These are phyloP conservation scores for Rutilus rutilus DNA, from an alignment of 2,113 vertebrate species.

Conservation along the genomic window DNA sequence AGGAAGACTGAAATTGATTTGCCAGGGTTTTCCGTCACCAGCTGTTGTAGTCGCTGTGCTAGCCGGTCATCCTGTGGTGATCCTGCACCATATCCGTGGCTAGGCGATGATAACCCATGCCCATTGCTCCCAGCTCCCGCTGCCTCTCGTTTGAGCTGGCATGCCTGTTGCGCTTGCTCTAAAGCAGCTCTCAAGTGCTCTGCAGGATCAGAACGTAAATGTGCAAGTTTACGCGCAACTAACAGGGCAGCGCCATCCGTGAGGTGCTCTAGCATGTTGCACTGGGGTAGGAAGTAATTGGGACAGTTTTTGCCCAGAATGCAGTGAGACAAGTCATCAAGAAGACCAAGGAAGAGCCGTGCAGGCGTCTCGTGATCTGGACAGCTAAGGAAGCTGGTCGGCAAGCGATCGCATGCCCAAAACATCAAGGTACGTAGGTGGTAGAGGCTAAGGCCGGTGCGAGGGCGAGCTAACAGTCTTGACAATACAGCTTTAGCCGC, in stretches of 20 bases:
- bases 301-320: conserved; percentile 82
- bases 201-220: conserved; percentile 81
- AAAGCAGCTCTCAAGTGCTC: conserved; percentile 80
- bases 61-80: conserved; percentile 77
- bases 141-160: conserved; percentile 77
- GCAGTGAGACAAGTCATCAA: conserved; percentile 84
- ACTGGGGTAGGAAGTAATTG: conserved; percentile 84
- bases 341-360: conserved; percentile 82
- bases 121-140: conserved; percentile 64
- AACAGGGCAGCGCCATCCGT: conserved; percentile 74
- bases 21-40: conserved; percentile 82
- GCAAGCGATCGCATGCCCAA: conserved; percentile 88
- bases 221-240: conserved; percentile 76
- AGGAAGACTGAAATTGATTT: conserved; percentile 85
- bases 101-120: conserved; percentile 67
- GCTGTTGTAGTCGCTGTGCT: conserved; percentile 79
- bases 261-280: conserved; percentile 81
- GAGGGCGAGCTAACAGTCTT: conserved; percentile 79
- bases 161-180: conserved; percentile 82
- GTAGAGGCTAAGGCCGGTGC: conserved; percentile 79
- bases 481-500: conserved; percentile 82
- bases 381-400: conserved; percentile 77
- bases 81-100: conserved; percentile 65
- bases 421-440: conserved; percentile 84
- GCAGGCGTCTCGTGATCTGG: conserved; percentile 75